phyloP scores from a whole-genome alignment of 2,888 invertebrate species.

The Drosophila basisetae region DNA sequence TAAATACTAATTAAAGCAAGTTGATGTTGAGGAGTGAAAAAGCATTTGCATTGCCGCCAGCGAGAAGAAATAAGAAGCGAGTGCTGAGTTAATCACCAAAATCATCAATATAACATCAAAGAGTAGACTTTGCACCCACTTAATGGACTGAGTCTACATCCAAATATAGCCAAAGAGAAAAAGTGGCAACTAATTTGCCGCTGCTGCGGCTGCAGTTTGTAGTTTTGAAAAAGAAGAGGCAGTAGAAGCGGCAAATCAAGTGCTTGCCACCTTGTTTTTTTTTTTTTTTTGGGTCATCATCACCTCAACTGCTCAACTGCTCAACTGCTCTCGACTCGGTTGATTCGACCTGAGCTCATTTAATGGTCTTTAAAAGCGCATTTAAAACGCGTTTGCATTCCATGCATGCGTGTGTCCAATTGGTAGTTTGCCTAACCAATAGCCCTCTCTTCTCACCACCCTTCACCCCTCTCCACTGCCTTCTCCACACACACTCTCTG shows the following conservation, averaged over 20 bases:
- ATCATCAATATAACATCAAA: conserved; percentile 78
- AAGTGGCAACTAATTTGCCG: conserved; percentile 47
- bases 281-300: conserved; percentile 43
- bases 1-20: conserved; percentile 54
- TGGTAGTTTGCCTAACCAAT: conserved; percentile 16
- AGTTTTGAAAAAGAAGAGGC: background rate
- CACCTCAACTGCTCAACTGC: conserved; percentile 16
- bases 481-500: background rate
- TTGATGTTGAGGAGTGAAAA: conserved; percentile 17
- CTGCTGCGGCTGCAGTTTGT: conserved; percentile 20
- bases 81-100: conserved; percentile 57
- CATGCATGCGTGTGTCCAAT: conserved; percentile 53
- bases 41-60: conserved; percentile 40
- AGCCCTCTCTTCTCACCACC: background rate
- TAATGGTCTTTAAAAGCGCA: conserved; percentile 71
- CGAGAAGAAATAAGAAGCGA: conserved; percentile 1
- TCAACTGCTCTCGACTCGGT: conserved; percentile 6
- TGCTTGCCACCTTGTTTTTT: conserved; percentile 47
- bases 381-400: conserved; percentile 71
- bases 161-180: conserved; percentile 12
- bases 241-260: conserved; percentile 14
- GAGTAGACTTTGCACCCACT: conserved; percentile 23
- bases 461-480: background rate
- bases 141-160: conserved; percentile 11
- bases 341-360: conserved; percentile 12